These are phyloP conservation scores for Pterocles gutturalis DNA, from an alignment of 2,113 vertebrate species.

Conservation along the genomic window DNA sequence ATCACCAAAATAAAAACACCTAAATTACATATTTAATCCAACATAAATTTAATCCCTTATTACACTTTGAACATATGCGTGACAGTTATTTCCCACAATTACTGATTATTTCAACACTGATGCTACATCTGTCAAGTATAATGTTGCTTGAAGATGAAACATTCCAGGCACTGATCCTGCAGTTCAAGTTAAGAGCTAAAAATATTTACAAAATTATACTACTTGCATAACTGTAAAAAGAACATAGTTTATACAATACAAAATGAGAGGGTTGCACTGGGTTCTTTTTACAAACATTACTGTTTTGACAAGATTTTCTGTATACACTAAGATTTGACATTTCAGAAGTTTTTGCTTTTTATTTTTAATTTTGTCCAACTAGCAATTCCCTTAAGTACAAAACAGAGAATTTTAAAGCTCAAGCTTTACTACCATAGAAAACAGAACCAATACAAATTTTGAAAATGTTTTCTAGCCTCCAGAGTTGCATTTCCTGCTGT, in stretches of 20 bases:
- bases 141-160: background rate
- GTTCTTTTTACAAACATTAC: background rate
- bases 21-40: background rate
- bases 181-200: background rate
- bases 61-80: conserved; percentile 48
- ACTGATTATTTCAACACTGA: background rate
- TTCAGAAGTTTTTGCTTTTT: background rate
- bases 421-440: background rate
- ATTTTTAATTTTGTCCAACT: background rate
- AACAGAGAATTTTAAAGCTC: background rate
- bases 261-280: background rate
- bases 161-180: background rate
- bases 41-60: conserved; percentile 43
- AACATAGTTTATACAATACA: background rate
- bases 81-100: background rate
- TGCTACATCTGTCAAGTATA: background rate
- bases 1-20: background rate
- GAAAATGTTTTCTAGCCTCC: background rate
- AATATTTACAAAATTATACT: conserved; percentile 8
- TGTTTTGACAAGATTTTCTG: background rate
- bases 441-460: background rate
- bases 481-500: background rate
- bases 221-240: background rate
- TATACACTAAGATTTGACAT: background rate
- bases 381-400: background rate